Percentiles rank a stretch among this genome's conserved stretches.
Evolutionary conservation across 2,888 invertebrate genomes (phyloP).

Genomic region (Philereme transversata): DNA sequence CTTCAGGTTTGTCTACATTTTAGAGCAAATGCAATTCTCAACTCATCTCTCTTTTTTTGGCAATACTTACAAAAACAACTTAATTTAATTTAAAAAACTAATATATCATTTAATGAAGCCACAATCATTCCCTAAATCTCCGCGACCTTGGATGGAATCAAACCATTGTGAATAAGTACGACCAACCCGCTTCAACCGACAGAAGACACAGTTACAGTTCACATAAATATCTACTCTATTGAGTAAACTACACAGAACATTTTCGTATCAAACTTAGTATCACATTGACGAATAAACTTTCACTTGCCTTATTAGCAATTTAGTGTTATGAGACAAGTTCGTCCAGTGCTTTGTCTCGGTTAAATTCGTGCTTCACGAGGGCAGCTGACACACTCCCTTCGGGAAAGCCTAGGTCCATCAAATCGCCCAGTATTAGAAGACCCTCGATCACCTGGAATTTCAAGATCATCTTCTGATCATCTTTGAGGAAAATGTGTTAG

Average conservation of each 20-base stretch:
- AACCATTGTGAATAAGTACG: constrained; percentile 18
- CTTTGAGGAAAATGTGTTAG: too few species aligned
- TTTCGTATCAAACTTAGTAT: constrained; percentile 26
- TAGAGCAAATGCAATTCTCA: not conserved
- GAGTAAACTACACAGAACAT: constrained; percentile 9
- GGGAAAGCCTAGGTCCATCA: constrained; percentile 92
- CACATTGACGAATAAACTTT: constrained; percentile 16
- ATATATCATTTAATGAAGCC: constrained; percentile 9
- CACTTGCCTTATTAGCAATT: constrained; percentile 16
- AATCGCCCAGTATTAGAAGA: constrained; percentile 89
- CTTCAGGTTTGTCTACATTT: not conserved
- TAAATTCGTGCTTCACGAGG: constrained; percentile 90
- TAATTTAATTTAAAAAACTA: constrained; percentile 12
- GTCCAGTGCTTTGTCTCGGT: constrained; percentile 93
- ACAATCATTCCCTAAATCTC: constrained; percentile 14
- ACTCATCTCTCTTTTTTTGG: constrained; percentile 9
- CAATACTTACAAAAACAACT: constrained; percentile 14
- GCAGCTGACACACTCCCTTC: constrained; percentile 90
- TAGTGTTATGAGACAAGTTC: constrained; percentile 88
- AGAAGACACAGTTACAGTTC: constrained; percentile 1
- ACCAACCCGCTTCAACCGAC: not conserved
- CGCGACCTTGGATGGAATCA: constrained; percentile 32
- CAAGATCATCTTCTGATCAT: not conserved
- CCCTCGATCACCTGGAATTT: constrained; percentile 90
- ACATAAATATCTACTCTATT: constrained; percentile 12